Evolutionary conservation across 1,140 invertebrate genomes (phyloP).

Genomic region (Medauroidea extradentata): DNA sequence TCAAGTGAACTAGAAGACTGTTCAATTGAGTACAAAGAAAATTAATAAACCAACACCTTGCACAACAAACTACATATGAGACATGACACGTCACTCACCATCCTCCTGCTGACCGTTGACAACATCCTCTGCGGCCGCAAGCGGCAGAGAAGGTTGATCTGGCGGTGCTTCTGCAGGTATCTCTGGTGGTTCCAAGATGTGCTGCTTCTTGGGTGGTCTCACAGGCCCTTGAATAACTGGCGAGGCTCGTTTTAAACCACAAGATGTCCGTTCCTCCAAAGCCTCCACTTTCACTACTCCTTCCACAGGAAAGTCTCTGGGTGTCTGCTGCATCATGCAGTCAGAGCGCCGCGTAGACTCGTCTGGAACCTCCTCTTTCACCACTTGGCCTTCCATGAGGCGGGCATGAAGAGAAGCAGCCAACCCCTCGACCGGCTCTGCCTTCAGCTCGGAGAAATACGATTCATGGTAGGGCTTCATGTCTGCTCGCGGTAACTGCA

Average conservation of each 20-base stretch:
- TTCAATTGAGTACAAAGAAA: no score
- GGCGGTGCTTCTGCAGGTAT: no score
- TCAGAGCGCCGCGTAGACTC: not conserved
- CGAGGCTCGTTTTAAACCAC: constrained; percentile 36
- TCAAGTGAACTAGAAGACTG: no score
- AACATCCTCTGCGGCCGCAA: no score
- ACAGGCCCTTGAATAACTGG: constrained; percentile 38
- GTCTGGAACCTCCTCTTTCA: constrained; percentile 11
- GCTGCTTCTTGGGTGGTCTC: constrained; percentile 28
- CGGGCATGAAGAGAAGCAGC: constrained; percentile 77
- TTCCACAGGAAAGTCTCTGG: constrained; percentile 32
- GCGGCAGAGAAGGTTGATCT: no score
- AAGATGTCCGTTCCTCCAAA: constrained; percentile 11
- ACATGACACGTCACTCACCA: no score
- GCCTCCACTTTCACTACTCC: constrained; percentile 11
- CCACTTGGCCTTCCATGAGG: constrained; percentile 52
- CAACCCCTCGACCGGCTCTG: constrained; percentile 56
- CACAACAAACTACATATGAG: no score
- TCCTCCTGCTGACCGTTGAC: no score
- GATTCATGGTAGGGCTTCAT: constrained; percentile 69
- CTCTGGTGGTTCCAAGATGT: not conserved
- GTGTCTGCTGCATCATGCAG: constrained; percentile 1
- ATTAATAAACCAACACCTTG: no score
- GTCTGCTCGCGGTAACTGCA: constrained; percentile 59
- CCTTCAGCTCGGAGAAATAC: constrained; percentile 60